Base-by-base conservation (phyloP, 2,113 vertebrate genomes). In the Corythornis vintsioides region DNA sequence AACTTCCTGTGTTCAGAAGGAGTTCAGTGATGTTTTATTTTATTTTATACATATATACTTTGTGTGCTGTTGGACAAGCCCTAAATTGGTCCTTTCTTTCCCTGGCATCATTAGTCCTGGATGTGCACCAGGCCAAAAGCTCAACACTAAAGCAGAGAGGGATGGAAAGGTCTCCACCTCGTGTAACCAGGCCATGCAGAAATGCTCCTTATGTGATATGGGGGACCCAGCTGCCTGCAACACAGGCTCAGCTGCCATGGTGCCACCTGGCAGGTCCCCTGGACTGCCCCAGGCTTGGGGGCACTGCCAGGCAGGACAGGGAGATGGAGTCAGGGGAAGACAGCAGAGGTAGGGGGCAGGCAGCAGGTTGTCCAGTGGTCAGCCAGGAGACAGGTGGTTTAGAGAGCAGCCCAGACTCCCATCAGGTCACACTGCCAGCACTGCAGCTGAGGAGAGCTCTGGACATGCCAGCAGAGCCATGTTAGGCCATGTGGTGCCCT, bases 1-100 rank as follows among this genome's bases (percentile, higher is more conserved):
- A 86, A 64, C 79, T 89, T 94, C 59, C 77, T 66, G 35, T 19
- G 1, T 70, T 91, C 55, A 76, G 59, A 79, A 79, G 55, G 65
- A 65, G 59, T 38, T 50, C 63, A 16, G 2, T 22, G 48, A 53
- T 42, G 31, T 56, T 55, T 50, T 78, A 65, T 56, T 55, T 50
- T 78, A 65, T 75, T 92, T 53, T 76, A 70, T 72, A 65, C 52
- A 18, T 18, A 21, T 5, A 61, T 57, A 66, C 60, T 90, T 56
- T 25, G 59, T 42, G 47, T 18, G 63, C 82, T 87, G 67, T 75
- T 1, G 3, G 33, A 63, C 45, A 70, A 57, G 13, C 45, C 35
- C 59, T 10, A 3, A 3, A 22, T 12, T 65, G 63, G 74, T 88
- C 40, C 31, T 73, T 83, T 50, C 74, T 72, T 12, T 84, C 66